Evolutionary conservation across 1,140 invertebrate species (phyloP), one percentile per base, ranked within the genome.

Genomic region (Camponotus floridanus): DNA sequence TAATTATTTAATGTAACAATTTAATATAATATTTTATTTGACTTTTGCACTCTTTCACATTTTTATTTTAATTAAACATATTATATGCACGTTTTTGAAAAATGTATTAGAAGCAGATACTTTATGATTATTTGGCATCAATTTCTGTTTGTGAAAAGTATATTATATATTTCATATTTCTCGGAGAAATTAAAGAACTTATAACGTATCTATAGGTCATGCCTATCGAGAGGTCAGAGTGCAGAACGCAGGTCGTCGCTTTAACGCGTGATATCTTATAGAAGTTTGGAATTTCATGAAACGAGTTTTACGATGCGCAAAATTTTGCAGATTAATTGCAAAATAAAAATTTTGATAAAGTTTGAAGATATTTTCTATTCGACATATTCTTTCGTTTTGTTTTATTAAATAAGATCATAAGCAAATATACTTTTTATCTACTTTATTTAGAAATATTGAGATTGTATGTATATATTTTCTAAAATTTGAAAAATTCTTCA

Each of bases 221-320:
- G 86, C 67, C 86, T 92, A 93, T 93, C 92, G 51, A 70, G 45
- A 59, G 92, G 92, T 92, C 91, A 91, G 21, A 80, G 73, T 76
- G 65, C 15, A 26, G 26, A 26, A 87, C 87, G 88, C 59, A 87
- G 86, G 87, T 86, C 87, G 76, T 67, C 81, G 81, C 85, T 76
- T 26, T 57, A 76, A 90, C 71, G 48, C n/a, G 31, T 42, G 71
- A 11, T 45, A 39, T 62, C 80, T 86, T 68, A 87, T 64, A 78
- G 18, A 86, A 90, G 85, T 86, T 65, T 51, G 68, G 4, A 65
- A 80, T 68, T 81, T 86, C 39, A 26, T 64, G n/a, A 31, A 59
- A 83, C 15, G 15, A 3, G 7, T 76, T 79, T 59, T 59, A 73
- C 6, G 1, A 73, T 2, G 8, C 26, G 15, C 15, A 70, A 70